phyloP scores from a whole-genome alignment of 2,113 vertebrate genomes.

The Notothenia coriiceps region DNA sequence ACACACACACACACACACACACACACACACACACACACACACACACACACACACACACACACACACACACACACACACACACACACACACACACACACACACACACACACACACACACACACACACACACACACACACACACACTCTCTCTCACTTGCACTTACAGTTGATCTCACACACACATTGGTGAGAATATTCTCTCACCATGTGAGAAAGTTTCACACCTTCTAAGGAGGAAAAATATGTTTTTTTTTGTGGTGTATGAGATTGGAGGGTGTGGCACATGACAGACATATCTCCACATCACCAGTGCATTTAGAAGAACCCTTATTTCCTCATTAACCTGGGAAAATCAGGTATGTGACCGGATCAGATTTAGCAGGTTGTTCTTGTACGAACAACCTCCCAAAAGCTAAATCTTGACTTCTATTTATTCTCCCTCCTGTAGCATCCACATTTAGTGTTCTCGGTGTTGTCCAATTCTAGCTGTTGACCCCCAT shows the following conservation, averaged over 20 bases:
- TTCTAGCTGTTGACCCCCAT: neutral
- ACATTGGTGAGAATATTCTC: constrained; percentile 12
- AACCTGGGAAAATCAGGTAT: constrained; percentile 31
- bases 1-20: neutral
- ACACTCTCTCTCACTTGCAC: neutral
- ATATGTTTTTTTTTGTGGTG: constrained; percentile 5
- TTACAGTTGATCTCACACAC: constrained; percentile 6
- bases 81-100: no score
- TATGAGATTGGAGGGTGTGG: constrained; percentile 12
- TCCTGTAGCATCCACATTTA: constrained; percentile 3
- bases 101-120: constrained; percentile 12
- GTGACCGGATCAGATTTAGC: neutral
- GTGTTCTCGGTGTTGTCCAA: constrained; percentile 8
- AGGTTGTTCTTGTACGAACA: neutral
- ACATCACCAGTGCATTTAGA: constrained; percentile 21
- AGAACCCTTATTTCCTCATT: neutral
- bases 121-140: constrained; percentile 9
- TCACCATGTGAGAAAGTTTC: neutral
- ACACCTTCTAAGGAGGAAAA: neutral
- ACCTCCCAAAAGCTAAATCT: neutral
- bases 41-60: no score
- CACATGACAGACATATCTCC: constrained; percentile 13
- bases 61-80: no score
- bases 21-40: no score
- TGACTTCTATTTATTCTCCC: neutral